phyloP scores from a whole-genome alignment of 2,888 invertebrate genomes.

The Acutogordius australiensis region DNA sequence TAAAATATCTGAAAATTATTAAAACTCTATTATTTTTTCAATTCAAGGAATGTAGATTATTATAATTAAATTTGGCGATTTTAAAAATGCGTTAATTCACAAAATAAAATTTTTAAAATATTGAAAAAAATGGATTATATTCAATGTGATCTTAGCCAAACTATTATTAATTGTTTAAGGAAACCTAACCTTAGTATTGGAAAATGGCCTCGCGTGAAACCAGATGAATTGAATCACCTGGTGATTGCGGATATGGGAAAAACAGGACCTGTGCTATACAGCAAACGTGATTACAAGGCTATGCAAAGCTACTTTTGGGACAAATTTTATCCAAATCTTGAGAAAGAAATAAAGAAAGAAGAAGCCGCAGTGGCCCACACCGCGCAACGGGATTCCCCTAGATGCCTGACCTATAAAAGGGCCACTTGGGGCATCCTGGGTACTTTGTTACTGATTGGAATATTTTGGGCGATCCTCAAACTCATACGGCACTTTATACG shows the following conservation, averaged over 20 bases:
- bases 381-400: background rate
- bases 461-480: background rate
- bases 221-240: background rate
- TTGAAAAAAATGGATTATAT: too few species aligned
- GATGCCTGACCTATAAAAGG: background rate
- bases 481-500: background rate
- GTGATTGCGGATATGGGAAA: constrained; percentile 2
- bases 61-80: too few species aligned
- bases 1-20: too few species aligned
- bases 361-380: background rate
- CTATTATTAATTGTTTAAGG: too few species aligned
- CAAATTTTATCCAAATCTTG: background rate
- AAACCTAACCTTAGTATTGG: background rate
- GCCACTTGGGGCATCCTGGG: constrained; percentile 1
- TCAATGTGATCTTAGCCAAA: too few species aligned
- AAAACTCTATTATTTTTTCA: too few species aligned
- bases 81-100: too few species aligned
- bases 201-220: background rate
- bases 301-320: constrained; percentile 8
- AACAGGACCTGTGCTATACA: background rate
- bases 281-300: background rate
- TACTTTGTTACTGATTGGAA: background rate
- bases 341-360: background rate
- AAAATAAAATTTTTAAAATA: too few species aligned
- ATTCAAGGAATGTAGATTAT: too few species aligned